A percentile compares a stretch with the other conserved stretches of the same genome.
Conservation (phyloP, 2,113 vertebrate species). For the Nothocercus julius region DNA sequence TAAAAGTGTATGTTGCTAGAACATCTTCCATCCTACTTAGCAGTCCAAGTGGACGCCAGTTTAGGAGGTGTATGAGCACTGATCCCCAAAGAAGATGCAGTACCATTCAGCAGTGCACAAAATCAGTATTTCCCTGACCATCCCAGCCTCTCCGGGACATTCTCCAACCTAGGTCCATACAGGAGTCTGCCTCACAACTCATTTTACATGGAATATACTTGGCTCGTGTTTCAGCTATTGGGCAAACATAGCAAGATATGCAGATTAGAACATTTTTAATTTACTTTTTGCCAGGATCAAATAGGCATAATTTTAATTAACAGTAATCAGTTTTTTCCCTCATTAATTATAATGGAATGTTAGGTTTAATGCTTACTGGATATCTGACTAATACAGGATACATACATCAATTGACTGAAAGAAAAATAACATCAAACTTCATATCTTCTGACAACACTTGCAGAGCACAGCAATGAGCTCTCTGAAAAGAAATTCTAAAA, state of each 20-base stretch:
- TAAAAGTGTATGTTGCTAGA: background rate
- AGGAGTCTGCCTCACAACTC: background rate
- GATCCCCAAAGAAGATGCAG: background rate
- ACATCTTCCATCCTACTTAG: background rate
- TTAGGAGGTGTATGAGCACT: background rate
- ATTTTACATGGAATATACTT: background rate
- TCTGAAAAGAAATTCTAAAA: background rate
- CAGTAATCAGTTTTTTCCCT: accelerated
- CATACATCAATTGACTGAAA: background rate
- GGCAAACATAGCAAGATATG: background rate
- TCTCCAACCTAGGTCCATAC: background rate
- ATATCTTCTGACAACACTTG: background rate
- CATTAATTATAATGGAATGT: background rate
- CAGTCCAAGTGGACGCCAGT: background rate
- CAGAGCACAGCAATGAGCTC: background rate
- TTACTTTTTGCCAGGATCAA: background rate
- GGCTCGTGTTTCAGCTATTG: background rate
- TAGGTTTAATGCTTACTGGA: background rate
- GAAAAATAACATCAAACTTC: background rate
- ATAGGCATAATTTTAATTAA: background rate
- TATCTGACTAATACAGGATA: background rate
- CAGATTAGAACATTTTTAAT: background rate
- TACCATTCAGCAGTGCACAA: background rate
- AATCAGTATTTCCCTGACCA: accelerated
- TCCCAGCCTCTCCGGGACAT: background rate